Conservation (phyloP, 2,113 vertebrate species). For the Todiramphus chloris region DNA sequence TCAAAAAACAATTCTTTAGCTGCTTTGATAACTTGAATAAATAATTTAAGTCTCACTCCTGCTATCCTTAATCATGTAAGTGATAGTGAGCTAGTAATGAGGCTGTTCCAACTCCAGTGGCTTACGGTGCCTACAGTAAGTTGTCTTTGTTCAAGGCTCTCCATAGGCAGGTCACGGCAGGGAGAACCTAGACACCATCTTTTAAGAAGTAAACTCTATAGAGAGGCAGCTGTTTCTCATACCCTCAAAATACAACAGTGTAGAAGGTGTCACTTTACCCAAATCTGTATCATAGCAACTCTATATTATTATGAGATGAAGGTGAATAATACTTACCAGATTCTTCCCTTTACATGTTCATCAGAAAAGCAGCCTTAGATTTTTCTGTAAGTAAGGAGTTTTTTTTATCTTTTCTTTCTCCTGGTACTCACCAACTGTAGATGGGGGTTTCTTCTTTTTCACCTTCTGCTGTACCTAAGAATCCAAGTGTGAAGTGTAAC, state of each 20-base stretch:
- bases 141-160: not conserved
- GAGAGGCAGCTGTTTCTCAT: not conserved
- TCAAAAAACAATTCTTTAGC: not conserved
- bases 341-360: not conserved
- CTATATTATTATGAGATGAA: not conserved
- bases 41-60: not conserved
- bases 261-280: not conserved
- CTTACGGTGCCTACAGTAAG: not conserved
- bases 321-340: not conserved
- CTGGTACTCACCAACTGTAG: not conserved
- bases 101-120: not conserved
- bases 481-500: not conserved
- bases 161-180: not conserved
- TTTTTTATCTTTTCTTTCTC: not conserved
- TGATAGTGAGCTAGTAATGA: not conserved
- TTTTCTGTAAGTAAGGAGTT: not conserved
- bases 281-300: not conserved
- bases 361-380: not conserved
- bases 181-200: not conserved
- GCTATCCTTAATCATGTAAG: not conserved
- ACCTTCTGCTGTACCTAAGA: not conserved
- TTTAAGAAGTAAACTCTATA: not conserved
- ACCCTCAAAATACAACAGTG: fast-evolving
- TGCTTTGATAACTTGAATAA: not conserved
- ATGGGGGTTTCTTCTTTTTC: not conserved